These are phyloP conservation scores for Pocillopora damicornis DNA, from an alignment of 64 coral and sea anemone genomes.

Conservation along the genomic window DNA sequence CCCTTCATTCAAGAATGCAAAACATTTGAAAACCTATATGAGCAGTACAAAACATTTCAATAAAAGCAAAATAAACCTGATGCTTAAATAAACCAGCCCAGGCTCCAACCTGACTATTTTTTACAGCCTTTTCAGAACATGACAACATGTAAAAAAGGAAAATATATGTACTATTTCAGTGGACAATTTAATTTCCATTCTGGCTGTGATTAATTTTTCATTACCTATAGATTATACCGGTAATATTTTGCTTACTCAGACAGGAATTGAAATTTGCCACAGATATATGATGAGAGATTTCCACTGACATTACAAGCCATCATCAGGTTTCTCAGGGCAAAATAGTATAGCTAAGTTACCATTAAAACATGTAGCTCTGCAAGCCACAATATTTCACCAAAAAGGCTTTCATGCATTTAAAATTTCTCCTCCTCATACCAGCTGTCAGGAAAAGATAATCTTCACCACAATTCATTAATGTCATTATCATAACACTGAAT, in stretches of 20 bases:
- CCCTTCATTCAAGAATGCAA: too few species aligned
- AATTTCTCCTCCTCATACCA: neutral
- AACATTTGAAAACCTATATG: too few species aligned
- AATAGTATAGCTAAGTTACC: neutral
- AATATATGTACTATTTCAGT: neutral
- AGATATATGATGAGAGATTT: neutral
- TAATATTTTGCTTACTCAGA: neutral
- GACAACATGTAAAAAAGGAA: neutral
- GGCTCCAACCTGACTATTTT: too few species aligned
- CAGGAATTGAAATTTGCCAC: constrained; percentile 10
- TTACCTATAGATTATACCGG: neutral
- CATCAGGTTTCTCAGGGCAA: neutral
- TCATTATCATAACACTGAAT: neutral
- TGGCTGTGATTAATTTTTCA: neutral
- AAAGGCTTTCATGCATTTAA: neutral
- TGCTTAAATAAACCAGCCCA: too few species aligned
- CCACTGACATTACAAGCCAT: neutral
- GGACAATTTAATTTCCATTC: neutral
- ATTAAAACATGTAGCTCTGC: too few species aligned
- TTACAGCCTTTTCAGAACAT: neutral
- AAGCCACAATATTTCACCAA: neutral
- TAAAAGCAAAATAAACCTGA: too few species aligned
- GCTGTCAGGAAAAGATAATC: neutral
- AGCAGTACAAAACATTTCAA: too few species aligned
- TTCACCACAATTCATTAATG: neutral